A percentile compares a stretch with the other conserved stretches of the same genome.
phyloP scores from a whole-genome alignment of 2,113 vertebrate genomes.

The Passer montanus region DNA sequence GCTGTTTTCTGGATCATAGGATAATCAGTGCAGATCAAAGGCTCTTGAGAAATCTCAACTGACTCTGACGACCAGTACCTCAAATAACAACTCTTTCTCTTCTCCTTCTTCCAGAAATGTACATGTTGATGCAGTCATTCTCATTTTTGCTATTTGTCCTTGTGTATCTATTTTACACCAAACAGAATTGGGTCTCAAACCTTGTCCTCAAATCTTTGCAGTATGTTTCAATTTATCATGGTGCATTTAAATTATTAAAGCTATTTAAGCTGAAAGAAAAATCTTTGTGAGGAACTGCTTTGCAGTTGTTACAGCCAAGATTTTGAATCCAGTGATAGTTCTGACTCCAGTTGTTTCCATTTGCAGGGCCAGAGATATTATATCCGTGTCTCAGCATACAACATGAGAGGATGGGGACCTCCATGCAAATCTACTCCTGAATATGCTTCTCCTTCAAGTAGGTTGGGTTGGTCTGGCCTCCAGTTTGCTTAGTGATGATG shows the following conservation, averaged over 20 bases:
- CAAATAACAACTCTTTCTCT: slow-evolving; percentile 61
- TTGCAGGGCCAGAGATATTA: slow-evolving; percentile 88
- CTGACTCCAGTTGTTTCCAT: slow-evolving; percentile 51
- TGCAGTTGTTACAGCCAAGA: background rate
- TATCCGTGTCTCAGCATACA: slow-evolving; percentile 87
- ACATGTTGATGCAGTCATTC: background rate
- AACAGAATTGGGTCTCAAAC: background rate
- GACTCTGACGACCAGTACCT: slow-evolving; percentile 60
- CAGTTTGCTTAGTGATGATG: background rate
- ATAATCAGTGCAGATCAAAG: slow-evolving; percentile 75
- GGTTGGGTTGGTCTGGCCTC: slow-evolving; percentile 56
- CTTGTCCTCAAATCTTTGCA: background rate
- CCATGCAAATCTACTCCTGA: slow-evolving; percentile 81
- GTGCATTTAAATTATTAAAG: background rate
- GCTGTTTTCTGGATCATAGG: slow-evolving; percentile 66
- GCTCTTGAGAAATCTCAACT: slow-evolving; percentile 63
- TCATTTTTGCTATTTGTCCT: background rate
- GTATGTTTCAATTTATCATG: background rate
- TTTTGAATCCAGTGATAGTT: background rate
- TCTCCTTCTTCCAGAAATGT: background rate
- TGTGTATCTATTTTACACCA: background rate
- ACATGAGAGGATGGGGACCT: slow-evolving; percentile 96
- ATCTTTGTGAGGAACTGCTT: background rate
- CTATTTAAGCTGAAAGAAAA: background rate
- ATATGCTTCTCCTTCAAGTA: slow-evolving; percentile 90